Base-by-base conservation (phyloP, 2,888 invertebrate genomes). In the Oscheius sp. region DNA sequence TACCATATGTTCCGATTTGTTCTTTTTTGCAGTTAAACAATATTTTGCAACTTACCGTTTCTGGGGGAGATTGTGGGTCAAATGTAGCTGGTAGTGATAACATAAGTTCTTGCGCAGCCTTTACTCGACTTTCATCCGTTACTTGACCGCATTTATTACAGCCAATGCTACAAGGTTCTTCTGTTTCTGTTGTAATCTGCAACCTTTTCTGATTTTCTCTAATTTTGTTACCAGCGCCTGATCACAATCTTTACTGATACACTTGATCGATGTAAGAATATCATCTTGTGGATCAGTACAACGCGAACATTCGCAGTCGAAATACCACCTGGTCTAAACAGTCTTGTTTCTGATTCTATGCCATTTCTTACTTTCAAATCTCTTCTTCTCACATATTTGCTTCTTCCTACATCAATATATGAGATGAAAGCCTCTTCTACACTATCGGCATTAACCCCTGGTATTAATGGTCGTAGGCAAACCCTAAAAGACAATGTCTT, bases 351-450 rank as follows among this genome's bases (percentile, higher is more conserved):
- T 3, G 8, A 44, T 14, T n/a, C 20, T 61, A 9, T n/a, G 6
- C 24, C 9, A 26, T 26, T 44, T 4, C 61, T n/a, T 17, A 74
- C 75, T 65, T 75, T 75, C 14, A 80, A 61, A 47, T 80, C 80
- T 2, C 61, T 33, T 51, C 78, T 63, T 33, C 80, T 51, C 6
- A 74, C 69, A 49, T 64, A 82, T 66, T 77, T 75, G 33, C 83
- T 83, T 30, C 84, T 63, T 8, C 85, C 85, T 0, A 85, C 83
- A 70, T 85, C 85, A 41, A 81, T 80, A 69, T 85, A 85, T n/a
- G 82, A 79, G 62, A 85, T 85, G 71, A 77, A 80, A 5, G 80
- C 71, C 45, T 78, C 45, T 8, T 71, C 72, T 0, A 63, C 32
- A 41, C 70, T 66, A 20, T 70, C 72, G 8, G 78, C 69, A 49